Base-by-base conservation (phyloP, 1,140 invertebrate genomes). In the Diabrotica virgifera region DNA sequence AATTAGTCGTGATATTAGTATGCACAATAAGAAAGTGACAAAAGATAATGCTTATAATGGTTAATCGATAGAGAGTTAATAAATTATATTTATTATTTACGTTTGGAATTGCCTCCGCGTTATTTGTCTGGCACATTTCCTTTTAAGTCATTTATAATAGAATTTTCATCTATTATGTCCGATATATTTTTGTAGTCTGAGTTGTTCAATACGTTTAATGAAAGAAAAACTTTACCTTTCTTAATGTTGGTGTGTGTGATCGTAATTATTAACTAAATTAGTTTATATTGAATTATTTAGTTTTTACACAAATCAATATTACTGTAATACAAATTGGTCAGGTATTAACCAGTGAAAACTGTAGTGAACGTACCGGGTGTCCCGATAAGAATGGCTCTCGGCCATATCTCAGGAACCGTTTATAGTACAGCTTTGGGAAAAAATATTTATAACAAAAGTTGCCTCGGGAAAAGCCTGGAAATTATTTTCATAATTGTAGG, bases 41-140 rank as follows among this genome's bases (percentile, higher is more conserved):
- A 61, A 54, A 57, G 62, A 63, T 54, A 63, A 58, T 58, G 62
- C 54, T 57, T 53, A 63, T 63, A 63, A 63, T 63, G 62, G 62
- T 13, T 63, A 63, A 63, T 63, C 62, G 54, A 63, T 63, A 58
- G n/a, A 46, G n/a, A 35, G 53, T 63, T 63, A 56, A 63, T 63
- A 63, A 63, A 55, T 55, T 55, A 55, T 55, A 55, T 55, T 55
- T 55, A 14, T 14, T 55, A 55, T 55, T 55, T 55, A 55, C 24
- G 13, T 36, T 6, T 14, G 53, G 53, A 14, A 35, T 55, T 13
- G 14, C 6, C 6, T 11, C 10, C 6, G 53, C 11, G 53, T 13
- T 55, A 55, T 55, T 55, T 55, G 53, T 55, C 53, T 55, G 35
- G 13, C 13, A 55, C 13, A 24, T 55, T 55, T 14, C 53, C 53